These are phyloP conservation scores for Synergus japonicus DNA, from an alignment of 2,888 invertebrate species.

Conservation along the genomic window DNA sequence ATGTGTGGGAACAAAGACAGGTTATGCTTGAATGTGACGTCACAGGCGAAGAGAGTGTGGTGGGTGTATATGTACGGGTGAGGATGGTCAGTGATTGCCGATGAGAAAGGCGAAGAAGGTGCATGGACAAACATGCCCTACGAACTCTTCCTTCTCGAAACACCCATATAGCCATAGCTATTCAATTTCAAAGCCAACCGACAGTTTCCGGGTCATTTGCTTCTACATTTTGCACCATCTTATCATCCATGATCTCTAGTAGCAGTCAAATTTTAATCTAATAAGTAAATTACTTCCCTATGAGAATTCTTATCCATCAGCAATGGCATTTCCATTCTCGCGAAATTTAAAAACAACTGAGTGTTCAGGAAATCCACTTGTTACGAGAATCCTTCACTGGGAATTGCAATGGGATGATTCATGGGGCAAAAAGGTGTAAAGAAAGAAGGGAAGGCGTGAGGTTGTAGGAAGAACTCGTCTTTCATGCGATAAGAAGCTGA, in stretches of 20 bases:
- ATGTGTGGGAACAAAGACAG: slow-evolving; percentile 74
- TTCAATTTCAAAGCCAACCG: slow-evolving; percentile 16
- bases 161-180: neutral
- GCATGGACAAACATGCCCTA: slow-evolving; percentile 29
- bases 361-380: slow-evolving; percentile 12
- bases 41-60: slow-evolving; percentile 62
- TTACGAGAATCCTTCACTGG: slow-evolving; percentile 48
- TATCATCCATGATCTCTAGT: neutral
- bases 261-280: neutral
- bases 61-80: slow-evolving; percentile 52
- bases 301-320: neutral
- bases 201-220: slow-evolving; percentile 2
- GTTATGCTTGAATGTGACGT: slow-evolving; percentile 71
- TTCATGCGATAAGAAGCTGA: slow-evolving; percentile 10
- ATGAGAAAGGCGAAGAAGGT: neutral
- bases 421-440: slow-evolving; percentile 53
- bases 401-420: slow-evolving; percentile 63
- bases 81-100: slow-evolving; percentile 69
- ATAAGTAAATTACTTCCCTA: neutral
- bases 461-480: slow-evolving; percentile 40
- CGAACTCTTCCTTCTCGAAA: slow-evolving; percentile 9
- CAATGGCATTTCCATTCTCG: neutral
- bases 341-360: neutral
- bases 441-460: slow-evolving; percentile 47
- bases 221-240: neutral